Conservation (phyloP, 2,797 vertebrate genomes). For the Enteromius viviparus region DNA sequence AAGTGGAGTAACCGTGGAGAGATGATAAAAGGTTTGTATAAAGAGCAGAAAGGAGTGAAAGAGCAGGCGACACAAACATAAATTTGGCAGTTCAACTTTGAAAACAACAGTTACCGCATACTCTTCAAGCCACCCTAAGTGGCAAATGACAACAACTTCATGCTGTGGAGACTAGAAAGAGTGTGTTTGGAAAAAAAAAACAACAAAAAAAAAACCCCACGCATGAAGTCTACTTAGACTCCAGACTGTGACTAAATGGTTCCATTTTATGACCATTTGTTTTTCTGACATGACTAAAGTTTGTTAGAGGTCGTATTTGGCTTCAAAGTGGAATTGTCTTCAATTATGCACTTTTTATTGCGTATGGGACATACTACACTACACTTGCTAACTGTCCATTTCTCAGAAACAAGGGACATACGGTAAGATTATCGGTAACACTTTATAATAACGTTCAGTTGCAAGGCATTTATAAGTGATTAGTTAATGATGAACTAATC, state of each 20-base stretch:
- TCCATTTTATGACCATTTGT: not conserved
- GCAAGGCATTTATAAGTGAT: no score
- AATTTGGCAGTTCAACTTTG: constrained; percentile 20
- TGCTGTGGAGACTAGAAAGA: not conserved
- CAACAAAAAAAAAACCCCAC: not conserved
- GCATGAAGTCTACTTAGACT: not conserved
- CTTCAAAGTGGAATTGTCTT: not conserved
- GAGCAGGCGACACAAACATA: constrained; percentile 8
- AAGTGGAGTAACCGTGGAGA: not conserved
- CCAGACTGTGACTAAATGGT: not conserved
- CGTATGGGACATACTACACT: not conserved
- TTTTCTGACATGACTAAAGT: not conserved
- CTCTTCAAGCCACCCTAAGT: constrained; percentile 9
- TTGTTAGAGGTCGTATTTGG: not conserved
- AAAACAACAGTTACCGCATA: constrained; percentile 12
- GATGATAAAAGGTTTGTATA: constrained; percentile 17
- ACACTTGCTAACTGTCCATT: not conserved
- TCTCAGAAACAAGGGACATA: not conserved
- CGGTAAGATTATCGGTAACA: no score
- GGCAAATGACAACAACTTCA: constrained; percentile 11
- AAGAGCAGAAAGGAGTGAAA: constrained; percentile 13
- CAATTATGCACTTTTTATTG: not conserved
- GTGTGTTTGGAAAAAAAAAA: not conserved
- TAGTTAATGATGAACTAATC: no score
- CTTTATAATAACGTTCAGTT: no score